phyloP scores from a whole-genome alignment of 2,888 invertebrate species.

The Linyphia triangularis region DNA sequence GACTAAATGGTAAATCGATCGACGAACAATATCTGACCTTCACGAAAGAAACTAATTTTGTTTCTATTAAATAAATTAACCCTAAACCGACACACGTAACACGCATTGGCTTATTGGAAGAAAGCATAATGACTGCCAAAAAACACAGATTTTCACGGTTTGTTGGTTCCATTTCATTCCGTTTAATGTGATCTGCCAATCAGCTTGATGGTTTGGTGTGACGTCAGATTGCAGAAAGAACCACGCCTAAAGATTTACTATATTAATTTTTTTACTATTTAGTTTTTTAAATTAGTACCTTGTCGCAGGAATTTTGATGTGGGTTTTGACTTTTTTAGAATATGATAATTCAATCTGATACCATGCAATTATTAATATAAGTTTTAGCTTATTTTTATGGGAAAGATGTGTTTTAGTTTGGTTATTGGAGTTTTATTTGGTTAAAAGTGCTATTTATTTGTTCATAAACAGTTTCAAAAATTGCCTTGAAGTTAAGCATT shows the following conservation, averaged over 20 bases:
- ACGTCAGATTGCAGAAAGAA: slow-evolving; percentile 34
- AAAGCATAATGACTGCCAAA: slow-evolving; percentile 28
- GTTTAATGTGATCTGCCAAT: slow-evolving; percentile 41
- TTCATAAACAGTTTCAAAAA: too few species aligned
- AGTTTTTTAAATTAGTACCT: too few species aligned
- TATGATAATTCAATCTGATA: too few species aligned
- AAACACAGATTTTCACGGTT: slow-evolving; percentile 52
- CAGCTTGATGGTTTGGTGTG: slow-evolving; percentile 42
- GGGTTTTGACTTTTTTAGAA: too few species aligned
- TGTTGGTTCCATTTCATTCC: slow-evolving; percentile 63
- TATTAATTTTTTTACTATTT: too few species aligned
- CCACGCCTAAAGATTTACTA: slow-evolving; percentile 39
- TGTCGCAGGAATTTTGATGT: too few species aligned
- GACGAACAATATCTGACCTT: slow-evolving; percentile 45
- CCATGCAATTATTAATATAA: too few species aligned
- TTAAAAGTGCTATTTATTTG: too few species aligned
- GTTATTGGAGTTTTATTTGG: too few species aligned
- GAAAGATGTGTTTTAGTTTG: too few species aligned
- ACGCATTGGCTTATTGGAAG: not conserved
- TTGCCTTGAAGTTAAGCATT: too few species aligned
- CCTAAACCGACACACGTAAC: slow-evolving; percentile 23
- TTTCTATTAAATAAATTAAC: slow-evolving; percentile 53
- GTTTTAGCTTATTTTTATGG: too few species aligned
- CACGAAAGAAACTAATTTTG: slow-evolving; percentile 17
- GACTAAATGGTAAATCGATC: slow-evolving; percentile 34